phyloP scores from a whole-genome alignment of 2,888 invertebrate species.

The Brachypalpus laphriformis region DNA sequence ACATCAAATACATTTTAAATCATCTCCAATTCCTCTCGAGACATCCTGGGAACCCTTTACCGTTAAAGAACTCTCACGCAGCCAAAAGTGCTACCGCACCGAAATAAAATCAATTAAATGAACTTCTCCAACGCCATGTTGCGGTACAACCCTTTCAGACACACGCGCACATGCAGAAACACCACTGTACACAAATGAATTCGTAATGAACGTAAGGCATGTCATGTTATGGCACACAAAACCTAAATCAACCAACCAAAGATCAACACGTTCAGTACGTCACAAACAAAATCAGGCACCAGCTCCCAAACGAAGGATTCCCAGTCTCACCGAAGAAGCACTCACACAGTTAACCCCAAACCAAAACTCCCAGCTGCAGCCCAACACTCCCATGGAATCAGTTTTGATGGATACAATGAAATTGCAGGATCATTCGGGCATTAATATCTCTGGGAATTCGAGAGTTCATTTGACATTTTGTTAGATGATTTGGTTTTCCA shows the following conservation, averaged over 20 bases:
- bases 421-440: conserved; percentile 75
- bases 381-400: conserved; percentile 56
- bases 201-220: conserved; percentile 69
- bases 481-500: conserved; percentile 71
- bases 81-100: background rate
- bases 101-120: conserved; percentile 18
- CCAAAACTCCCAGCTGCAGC: background rate
- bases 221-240: conserved; percentile 67
- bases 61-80: background rate
- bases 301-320: background rate
- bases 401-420: conserved; percentile 75
- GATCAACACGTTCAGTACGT: conserved; percentile 71
- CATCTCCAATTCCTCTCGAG: background rate
- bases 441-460: conserved; percentile 75
- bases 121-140: conserved; percentile 2
- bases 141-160: background rate
- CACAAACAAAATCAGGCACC: conserved; percentile 48
- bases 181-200: conserved; percentile 63
- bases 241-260: conserved; percentile 68
- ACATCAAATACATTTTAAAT: conserved; percentile 27
- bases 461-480: conserved; percentile 75
- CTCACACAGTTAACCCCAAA: conserved; percentile 2
- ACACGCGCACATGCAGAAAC: background rate
- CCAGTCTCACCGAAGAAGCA: background rate
- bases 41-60: background rate